Percentiles rank a stretch among this genome's conserved stretches.
Evolutionary conservation across 1,140 invertebrate species (phyloP).

Genomic region (Musca vetustissima): DNA sequence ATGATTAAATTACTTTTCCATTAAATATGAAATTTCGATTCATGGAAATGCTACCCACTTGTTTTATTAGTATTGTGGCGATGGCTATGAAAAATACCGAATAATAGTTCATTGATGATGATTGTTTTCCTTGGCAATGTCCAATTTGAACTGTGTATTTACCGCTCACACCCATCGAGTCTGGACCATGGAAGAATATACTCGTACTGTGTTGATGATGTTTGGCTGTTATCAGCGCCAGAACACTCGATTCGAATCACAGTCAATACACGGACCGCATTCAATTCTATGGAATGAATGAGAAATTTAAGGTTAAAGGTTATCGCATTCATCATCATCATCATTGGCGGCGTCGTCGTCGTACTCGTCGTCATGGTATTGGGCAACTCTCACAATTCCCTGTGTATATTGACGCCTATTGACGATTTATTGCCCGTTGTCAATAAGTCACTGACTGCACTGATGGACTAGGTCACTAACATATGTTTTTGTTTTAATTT

Average conservation of each 20-base stretch:
- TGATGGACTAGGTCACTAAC: conserved; percentile 7
- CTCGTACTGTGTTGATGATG: no score
- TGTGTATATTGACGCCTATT: neutral
- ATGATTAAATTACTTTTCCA: no score
- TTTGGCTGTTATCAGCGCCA: neutral
- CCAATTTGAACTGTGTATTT: neutral
- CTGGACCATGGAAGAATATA: neutral
- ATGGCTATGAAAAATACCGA: neutral
- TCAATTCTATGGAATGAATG: neutral
- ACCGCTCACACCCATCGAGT: neutral
- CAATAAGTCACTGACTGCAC: conserved; percentile 17
- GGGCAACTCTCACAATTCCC: neutral
- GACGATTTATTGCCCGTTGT: neutral
- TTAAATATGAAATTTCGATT: neutral
- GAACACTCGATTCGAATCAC: neutral
- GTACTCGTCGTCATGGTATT: no score
- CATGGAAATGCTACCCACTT: neutral
- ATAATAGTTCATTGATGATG: neutral
- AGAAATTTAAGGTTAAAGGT: conserved; percentile 4
- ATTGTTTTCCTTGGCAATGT: conserved; percentile 14
- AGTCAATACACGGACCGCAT: neutral
- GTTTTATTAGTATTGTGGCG: neutral
- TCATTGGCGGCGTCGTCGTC: no score
- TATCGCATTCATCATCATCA: neutral
- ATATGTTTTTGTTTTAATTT: no score